These are phyloP conservation scores for Coptodon bakossiorum DNA, from an alignment of 2,113 vertebrate species.

Conservation along the genomic window DNA sequence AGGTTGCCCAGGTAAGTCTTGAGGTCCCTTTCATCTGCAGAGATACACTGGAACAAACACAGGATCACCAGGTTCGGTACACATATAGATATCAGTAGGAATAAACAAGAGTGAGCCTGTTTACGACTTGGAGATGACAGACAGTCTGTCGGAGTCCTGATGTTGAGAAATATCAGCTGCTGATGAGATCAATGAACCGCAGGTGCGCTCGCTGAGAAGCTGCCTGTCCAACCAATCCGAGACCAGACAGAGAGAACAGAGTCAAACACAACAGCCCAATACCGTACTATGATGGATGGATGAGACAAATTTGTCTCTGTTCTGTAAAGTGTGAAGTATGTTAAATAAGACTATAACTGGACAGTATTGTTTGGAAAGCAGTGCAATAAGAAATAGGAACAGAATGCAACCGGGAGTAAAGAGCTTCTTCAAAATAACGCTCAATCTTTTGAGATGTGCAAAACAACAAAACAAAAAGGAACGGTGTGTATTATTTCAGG, in stretches of 20 bases:
- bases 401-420: neutral
- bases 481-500: neutral
- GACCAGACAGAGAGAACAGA: neutral
- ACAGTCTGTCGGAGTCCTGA: neutral
- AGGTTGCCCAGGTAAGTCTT: neutral
- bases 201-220: neutral
- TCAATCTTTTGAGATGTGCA: neutral
- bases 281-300: neutral
- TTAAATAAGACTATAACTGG: neutral
- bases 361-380: neutral
- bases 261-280: neutral
- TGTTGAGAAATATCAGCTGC: neutral
- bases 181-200: neutral
- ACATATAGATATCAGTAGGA: neutral
- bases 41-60: neutral
- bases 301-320: neutral
- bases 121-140: neutral
- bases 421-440: neutral
- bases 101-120: neutral
- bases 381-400: neutral
- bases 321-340: neutral
- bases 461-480: neutral
- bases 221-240: neutral
- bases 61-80: neutral
- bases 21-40: neutral